Base-by-base conservation (phyloP, 2,888 invertebrate genomes). In the Cephus sareptanus region DNA sequence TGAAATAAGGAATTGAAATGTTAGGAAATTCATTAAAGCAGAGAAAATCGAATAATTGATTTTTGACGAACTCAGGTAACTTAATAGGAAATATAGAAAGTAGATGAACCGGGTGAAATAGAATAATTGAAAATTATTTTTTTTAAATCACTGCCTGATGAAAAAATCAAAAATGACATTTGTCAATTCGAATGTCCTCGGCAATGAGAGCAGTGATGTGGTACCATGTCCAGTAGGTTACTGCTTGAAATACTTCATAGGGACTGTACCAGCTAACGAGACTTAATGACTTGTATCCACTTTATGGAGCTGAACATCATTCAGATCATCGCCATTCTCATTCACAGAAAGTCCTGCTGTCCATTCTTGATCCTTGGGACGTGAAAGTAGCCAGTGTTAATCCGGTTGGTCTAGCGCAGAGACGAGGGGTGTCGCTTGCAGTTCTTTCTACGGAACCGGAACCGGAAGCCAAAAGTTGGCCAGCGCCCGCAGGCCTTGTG, bases 311-410 rank as follows among this genome's bases (percentile, higher is more conserved):
- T 30, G 15, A 34, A 11, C 15, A 11, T 73, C 30, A 71, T 31
- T 37, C n/a, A 76, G 34, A 73, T 56, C 35, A 70, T 75, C 69
- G 40, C 34, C 30, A 40, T 75, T 56, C 73, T 30, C 15, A 34
- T n/a, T 23, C 56, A 83, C 85, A 87, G 87, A 87, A 85, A 83
- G 86, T 86, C 82, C 84, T 90, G 85, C 86, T 91, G 84, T 91
- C 91, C 85, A 91, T 90, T 84, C 89, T 88, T 81, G 89, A 91
- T 85, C 91, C 91, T 83, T 91, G 91, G 91, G 90, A 90, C 85
- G 89, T 86, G 40, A 86, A 86, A 86, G 87, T 91, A 76, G 91
- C 91, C 87, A 90, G 90, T 88, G 88, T 90, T 81, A 87, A 89
- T 81, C 90, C 90, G 82, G 79, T 88, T 81, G 85, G 87, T 79